These are phyloP conservation scores for Parnassius glacialis DNA, from an alignment of 2,888 invertebrate genomes.

Conservation along the genomic window DNA sequence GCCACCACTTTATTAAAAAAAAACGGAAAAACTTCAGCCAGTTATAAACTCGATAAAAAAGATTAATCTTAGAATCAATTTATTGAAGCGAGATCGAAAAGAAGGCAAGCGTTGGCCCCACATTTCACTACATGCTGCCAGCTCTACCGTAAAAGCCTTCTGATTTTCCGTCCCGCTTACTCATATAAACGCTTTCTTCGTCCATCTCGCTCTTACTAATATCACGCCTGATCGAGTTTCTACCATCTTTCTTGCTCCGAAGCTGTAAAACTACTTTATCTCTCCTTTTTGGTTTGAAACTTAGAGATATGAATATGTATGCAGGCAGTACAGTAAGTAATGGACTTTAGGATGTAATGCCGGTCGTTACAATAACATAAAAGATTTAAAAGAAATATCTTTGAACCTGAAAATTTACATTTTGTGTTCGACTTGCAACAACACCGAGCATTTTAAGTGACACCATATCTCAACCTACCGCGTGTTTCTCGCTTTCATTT, in stretches of 20 bases:
- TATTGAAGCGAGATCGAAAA: constrained; percentile 77
- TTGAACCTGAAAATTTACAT: constrained; percentile 29
- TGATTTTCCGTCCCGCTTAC: constrained; percentile 61
- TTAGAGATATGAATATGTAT: constrained; percentile 77
- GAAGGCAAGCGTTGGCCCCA: constrained; percentile 65
- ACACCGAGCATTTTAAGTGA: constrained; percentile 8
- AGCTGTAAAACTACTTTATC: constrained; percentile 76
- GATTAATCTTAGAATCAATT: constrained; percentile 78
- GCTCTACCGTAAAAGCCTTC: constrained; percentile 81
- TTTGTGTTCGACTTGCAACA: constrained; percentile 13
- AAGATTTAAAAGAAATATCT: constrained; percentile 58
- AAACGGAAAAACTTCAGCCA: constrained; percentile 39
- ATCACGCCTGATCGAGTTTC: constrained; percentile 74
- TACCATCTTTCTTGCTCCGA: constrained; percentile 77
- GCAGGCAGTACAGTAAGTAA: constrained; percentile 68
- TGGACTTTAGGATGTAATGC: constrained; percentile 61
- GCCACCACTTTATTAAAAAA: constrained; percentile 30
- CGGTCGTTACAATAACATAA: constrained; percentile 65
- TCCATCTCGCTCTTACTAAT: constrained; percentile 53
- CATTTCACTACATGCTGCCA: constrained; percentile 76
- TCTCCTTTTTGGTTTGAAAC: constrained; percentile 70
- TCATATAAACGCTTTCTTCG: constrained; percentile 39
- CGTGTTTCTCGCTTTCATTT: constrained; percentile 6
- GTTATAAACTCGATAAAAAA: constrained; percentile 63
- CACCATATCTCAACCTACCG: constrained; percentile 7